Conservation (phyloP, 2,888 invertebrate genomes). For the Lacanobia oleracea region DNA sequence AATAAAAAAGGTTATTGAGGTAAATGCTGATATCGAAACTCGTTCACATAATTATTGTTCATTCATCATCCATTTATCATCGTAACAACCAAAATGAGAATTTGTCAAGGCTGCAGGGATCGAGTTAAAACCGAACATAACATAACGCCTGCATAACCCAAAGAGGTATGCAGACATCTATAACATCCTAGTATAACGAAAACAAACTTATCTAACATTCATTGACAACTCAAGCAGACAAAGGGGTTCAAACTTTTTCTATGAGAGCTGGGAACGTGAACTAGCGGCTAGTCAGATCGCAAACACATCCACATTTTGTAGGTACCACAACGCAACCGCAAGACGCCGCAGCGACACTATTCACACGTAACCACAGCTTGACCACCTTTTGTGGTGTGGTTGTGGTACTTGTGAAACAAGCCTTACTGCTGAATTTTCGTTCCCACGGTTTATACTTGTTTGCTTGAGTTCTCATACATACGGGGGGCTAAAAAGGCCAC, state of each 20-base stretch:
- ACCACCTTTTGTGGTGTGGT: too few relatives aligned
- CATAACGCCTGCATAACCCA: too few relatives aligned
- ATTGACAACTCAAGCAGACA: not conserved
- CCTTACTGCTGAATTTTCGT: not conserved
- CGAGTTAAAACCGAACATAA: not conserved
- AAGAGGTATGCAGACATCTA: not conserved
- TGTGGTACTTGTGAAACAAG: too few relatives aligned
- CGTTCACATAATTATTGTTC: not conserved
- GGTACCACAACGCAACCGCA: too few relatives aligned
- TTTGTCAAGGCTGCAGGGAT: not conserved
- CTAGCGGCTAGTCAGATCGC: too few relatives aligned
- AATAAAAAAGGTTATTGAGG: not conserved
- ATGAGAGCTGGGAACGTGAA: too few relatives aligned
- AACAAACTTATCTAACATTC: slow-evolving; percentile 4
- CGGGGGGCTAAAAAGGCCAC: too few relatives aligned
- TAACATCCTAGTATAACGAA: not conserved
- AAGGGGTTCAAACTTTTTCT: not conserved
- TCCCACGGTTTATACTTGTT: not conserved
- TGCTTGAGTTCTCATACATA: not conserved
- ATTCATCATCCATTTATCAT: not conserved
- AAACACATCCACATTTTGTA: too few relatives aligned
- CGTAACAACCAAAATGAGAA: not conserved
- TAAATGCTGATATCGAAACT: not conserved
- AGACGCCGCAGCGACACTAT: too few relatives aligned
- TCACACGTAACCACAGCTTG: too few relatives aligned